A percentile compares a stretch with the other conserved stretches of the same genome.
Evolutionary conservation across 2,888 invertebrate genomes (phyloP).

Genomic region (Octodonta nipae): DNA sequence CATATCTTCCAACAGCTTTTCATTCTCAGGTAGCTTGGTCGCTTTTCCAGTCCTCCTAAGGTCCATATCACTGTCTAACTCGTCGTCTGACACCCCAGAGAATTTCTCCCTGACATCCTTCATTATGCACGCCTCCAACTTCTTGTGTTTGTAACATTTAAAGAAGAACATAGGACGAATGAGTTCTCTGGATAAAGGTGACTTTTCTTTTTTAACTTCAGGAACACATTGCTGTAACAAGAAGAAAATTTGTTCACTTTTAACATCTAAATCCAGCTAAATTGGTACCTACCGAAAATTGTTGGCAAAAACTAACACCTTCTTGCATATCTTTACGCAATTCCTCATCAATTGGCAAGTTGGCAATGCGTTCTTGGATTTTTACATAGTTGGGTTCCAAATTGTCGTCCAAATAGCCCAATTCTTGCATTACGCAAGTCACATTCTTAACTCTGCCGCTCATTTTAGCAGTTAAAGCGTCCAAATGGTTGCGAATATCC

Average conservation of each 20-base stretch:
- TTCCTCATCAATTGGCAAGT: conserved; percentile 47
- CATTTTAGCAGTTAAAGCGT: conserved; percentile 42
- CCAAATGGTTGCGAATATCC: conserved; percentile 47
- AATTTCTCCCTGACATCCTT: conserved; percentile 55
- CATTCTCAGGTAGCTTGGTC: conserved; percentile 31
- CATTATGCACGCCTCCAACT: conserved; percentile 58
- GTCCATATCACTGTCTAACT: conserved; percentile 38
- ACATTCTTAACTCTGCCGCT: conserved; percentile 46
- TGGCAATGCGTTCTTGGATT: conserved; percentile 47
- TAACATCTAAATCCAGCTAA: not conserved
- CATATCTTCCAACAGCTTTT: conserved; percentile 43
- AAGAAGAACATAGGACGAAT: conserved; percentile 60
- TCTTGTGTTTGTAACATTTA: conserved; percentile 61
- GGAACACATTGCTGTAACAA: conserved; percentile 53
- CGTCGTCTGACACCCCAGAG: conserved; percentile 41
- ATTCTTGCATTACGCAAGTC: conserved; percentile 59
- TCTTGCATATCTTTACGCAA: conserved; percentile 52
- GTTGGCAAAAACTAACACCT: conserved; percentile 52
- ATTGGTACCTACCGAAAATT: conserved; percentile 46
- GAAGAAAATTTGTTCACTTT: conserved; percentile 2
- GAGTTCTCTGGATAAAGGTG: conserved; percentile 49
- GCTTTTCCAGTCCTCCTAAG: conserved; percentile 42
- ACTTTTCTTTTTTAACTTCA: conserved; percentile 48
- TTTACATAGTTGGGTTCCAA: conserved; percentile 52
- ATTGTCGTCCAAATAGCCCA: conserved; percentile 53